Percentiles rank a stretch among this genome's conserved stretches.
Evolutionary conservation across 2,888 invertebrate genomes (phyloP).

Genomic region (Biston stratarius): DNA sequence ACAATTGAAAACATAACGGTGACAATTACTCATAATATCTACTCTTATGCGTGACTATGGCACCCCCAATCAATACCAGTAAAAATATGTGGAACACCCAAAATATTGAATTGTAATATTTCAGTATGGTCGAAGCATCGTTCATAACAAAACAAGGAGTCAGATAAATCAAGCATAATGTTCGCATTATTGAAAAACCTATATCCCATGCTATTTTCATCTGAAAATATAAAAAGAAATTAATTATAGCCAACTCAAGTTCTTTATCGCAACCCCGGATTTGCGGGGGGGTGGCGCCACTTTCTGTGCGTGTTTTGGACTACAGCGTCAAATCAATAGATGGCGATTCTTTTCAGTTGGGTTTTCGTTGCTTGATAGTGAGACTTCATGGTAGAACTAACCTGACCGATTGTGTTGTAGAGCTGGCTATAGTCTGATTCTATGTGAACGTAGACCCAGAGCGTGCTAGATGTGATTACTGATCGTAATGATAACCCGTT

Average conservation of each 20-base stretch:
- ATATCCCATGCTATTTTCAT: constrained; percentile 85
- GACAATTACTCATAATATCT: constrained; percentile 35
- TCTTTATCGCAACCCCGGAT: too few relatives aligned
- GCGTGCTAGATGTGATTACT: constrained; percentile 91
- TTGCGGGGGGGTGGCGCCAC: too few relatives aligned
- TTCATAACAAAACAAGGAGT: constrained; percentile 70
- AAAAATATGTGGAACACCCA: constrained; percentile 75
- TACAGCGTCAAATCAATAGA: too few relatives aligned
- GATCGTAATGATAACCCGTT: constrained; percentile 94
- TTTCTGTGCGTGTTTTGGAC: too few relatives aligned
- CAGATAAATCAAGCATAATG: constrained; percentile 73
- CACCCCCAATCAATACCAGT: constrained; percentile 57
- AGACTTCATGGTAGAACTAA: constrained; percentile 51
- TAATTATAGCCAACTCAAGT: too few relatives aligned
- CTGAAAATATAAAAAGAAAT: constrained; percentile 63
- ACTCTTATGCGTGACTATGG: constrained; percentile 56
- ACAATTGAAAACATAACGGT: neutral
- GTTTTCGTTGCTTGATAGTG: neutral
- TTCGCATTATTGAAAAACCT: constrained; percentile 77
- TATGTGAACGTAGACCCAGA: constrained; percentile 91
- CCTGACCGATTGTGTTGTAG: constrained; percentile 82
- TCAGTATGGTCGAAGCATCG: constrained; percentile 56
- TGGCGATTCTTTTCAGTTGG: too few relatives aligned
- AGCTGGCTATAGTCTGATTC: constrained; percentile 90
- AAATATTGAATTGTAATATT: constrained; percentile 76